Evolutionary conservation across 2,888 invertebrate species (phyloP).

Genomic region (Nycteola revayana): DNA sequence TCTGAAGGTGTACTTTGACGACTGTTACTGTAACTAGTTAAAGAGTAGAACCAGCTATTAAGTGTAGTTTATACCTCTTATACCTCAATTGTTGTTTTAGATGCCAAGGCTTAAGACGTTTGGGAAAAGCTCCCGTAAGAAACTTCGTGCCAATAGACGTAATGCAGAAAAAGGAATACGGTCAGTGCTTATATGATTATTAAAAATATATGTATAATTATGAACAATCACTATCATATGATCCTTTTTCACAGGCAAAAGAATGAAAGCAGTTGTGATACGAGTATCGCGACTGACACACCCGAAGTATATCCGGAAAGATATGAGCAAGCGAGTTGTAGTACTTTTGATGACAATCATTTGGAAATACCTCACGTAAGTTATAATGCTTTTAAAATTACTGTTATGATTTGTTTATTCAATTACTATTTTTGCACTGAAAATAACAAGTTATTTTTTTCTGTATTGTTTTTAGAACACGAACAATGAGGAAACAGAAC

Average conservation of each 20-base stretch:
- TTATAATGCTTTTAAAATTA: too few species aligned
- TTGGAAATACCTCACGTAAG: neutral
- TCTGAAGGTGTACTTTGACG: too few species aligned
- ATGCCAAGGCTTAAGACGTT: neutral
- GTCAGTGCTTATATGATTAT: neutral
- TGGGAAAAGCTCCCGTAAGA: neutral
- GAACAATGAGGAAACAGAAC: neutral
- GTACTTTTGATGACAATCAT: too few species aligned
- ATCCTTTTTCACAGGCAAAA: neutral
- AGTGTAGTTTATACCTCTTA: neutral
- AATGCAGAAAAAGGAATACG: neutral
- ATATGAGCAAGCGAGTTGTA: neutral
- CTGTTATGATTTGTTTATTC: neutral
- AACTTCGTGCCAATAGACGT: too few species aligned
- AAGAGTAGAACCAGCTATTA: too few species aligned
- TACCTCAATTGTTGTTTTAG: neutral
- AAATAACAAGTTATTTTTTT: neutral
- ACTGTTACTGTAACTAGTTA: too few species aligned
- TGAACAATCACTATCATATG: conserved; percentile 4
- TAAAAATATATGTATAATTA: conserved; percentile 5
- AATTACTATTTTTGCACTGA: too few species aligned
- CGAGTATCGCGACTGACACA: neutral
- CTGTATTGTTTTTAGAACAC: neutral
- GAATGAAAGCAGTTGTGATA: neutral
- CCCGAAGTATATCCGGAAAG: neutral